These are phyloP conservation scores for Scaptomyza polygonia DNA, from an alignment of 2,888 invertebrate species.

Conservation along the genomic window DNA sequence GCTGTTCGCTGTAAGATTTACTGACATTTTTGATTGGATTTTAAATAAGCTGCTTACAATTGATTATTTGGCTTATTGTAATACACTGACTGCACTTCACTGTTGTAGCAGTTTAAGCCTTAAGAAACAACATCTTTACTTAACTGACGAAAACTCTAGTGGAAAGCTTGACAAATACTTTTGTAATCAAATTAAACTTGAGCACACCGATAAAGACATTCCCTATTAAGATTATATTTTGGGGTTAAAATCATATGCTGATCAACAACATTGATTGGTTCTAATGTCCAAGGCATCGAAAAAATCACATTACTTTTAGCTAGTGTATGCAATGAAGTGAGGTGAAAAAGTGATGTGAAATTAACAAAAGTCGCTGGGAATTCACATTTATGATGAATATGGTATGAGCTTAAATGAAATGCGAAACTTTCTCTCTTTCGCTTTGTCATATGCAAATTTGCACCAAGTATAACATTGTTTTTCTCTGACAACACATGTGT, in stretches of 20 bases:
- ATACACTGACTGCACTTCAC: neutral
- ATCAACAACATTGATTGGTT: neutral
- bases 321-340: neutral
- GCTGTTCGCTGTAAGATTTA: too few species aligned
- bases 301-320: neutral
- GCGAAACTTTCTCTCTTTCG: neutral
- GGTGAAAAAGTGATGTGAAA: neutral
- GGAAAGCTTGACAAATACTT: neutral
- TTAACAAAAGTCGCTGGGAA: neutral
- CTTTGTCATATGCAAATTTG: slow-evolving; percentile 14
- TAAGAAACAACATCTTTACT: neutral
- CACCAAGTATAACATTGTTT: slow-evolving; percentile 21
- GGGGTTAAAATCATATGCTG: neutral
- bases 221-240: neutral
- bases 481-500: slow-evolving; percentile 12
- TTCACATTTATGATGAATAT: slow-evolving; percentile 19
- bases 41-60: neutral
- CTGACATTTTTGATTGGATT: too few species aligned
- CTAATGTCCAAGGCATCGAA: neutral
- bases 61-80: neutral
- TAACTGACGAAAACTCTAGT: neutral
- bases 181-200: slow-evolving; percentile 13
- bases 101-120: neutral
- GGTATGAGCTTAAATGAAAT: slow-evolving; percentile 11
- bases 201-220: neutral